A percentile compares a stretch with the other conserved stretches of the same genome.
Evolutionary conservation across 1,140 invertebrate species (phyloP).

Genomic region (Drosophila trapezifrons): DNA sequence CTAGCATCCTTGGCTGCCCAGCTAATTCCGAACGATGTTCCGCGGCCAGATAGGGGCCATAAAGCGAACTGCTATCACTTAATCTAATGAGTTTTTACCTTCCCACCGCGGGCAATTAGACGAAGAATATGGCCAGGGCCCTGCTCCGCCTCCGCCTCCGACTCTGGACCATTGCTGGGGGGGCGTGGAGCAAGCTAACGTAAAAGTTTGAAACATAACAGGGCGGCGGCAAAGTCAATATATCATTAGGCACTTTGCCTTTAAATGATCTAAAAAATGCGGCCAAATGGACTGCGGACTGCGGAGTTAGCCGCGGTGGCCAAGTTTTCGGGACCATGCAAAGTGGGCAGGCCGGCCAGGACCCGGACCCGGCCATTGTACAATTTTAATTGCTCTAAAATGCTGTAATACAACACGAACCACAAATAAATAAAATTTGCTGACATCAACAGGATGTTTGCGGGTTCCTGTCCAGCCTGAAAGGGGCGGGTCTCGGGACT

Average conservation of each 20-base stretch:
- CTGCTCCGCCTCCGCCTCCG: not conserved
- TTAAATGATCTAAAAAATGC: constrained; percentile 68
- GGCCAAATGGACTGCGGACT: constrained; percentile 47
- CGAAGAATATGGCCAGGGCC: constrained; percentile 11
- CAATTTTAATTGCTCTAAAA: constrained; percentile 82
- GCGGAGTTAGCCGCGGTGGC: not conserved
- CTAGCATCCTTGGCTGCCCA: constrained; percentile 16
- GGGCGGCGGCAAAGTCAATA: constrained; percentile 58
- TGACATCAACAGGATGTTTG: constrained; percentile 82
- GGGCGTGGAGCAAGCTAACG: not conserved
- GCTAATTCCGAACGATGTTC: constrained; percentile 29
- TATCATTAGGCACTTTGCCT: constrained; percentile 71
- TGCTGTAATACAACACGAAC: constrained; percentile 80
- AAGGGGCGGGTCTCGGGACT: not conserved
- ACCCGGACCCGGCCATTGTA: constrained; percentile 55
- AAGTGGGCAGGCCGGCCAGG: constrained; percentile 7
- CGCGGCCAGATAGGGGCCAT: constrained; percentile 17
- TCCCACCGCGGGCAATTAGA: constrained; percentile 34
- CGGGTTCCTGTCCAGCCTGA: constrained; percentile 57
- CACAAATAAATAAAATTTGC: constrained; percentile 83
- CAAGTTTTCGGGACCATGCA: constrained; percentile 31
- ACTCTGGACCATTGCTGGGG: constrained; percentile 4
- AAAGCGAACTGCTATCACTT: constrained; percentile 42
- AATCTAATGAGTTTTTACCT: constrained; percentile 52
- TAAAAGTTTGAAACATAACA: constrained; percentile 37